Conservation (phyloP, 2,113 vertebrate species). For the Crotalus tigris region DNA sequence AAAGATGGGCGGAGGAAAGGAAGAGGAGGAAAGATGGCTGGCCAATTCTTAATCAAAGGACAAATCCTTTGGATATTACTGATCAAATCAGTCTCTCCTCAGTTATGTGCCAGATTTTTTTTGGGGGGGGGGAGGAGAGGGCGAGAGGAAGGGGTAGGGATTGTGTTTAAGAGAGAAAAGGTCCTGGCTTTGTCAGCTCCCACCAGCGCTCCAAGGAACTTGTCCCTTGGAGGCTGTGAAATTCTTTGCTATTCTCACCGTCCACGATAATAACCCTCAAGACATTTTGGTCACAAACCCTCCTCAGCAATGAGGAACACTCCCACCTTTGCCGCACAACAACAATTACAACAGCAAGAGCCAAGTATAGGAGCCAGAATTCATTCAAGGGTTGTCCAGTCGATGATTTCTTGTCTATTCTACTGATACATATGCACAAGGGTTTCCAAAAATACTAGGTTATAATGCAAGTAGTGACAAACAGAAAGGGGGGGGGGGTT, state of each 20-base stretch:
- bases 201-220: background rate
- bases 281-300: conserved; percentile 68
- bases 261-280: conserved; percentile 43
- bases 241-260: conserved; percentile 48
- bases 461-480: conserved; percentile 71
- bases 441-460: conserved; percentile 71
- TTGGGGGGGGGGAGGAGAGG: too few relatives aligned
- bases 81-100: background rate
- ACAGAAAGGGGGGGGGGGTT: conserved; percentile 53
- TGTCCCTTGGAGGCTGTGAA: conserved; percentile 33
- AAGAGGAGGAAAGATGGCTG: conserved; percentile 36
- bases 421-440: conserved; percentile 70
- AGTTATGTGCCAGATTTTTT: background rate
- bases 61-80: conserved; percentile 15
- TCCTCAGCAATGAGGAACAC: conserved; percentile 5
- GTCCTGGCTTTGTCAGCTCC: conserved; percentile 24
- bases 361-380: conserved; percentile 64
- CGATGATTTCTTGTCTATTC: conserved; percentile 64
- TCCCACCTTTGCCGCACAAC: conserved; percentile 49
- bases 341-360: conserved; percentile 67
- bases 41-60: conserved; percentile 37
- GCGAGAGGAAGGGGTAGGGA: background rate
- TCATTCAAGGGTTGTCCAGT: conserved; percentile 67
- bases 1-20: conserved; percentile 14
- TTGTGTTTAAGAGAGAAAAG: conserved; percentile 1